Conservation (phyloP, 2,888 invertebrate genomes). For the Drosophila neotestacea region DNA sequence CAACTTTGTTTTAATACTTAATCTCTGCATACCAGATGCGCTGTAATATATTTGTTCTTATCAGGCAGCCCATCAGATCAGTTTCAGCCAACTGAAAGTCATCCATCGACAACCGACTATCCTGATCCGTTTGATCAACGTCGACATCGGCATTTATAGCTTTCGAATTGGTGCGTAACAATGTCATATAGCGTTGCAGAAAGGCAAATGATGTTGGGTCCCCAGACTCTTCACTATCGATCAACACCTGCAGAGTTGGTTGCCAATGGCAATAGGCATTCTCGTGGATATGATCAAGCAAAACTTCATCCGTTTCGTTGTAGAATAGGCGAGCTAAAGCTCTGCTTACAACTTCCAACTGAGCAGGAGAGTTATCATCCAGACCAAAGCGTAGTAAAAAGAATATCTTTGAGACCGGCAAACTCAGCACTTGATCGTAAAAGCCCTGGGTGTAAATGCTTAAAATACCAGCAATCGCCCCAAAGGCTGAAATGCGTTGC, state of each 20-base stretch:
- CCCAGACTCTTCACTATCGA: slow-evolving; percentile 54
- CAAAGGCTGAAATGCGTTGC: slow-evolving; percentile 93
- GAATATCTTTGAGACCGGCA: slow-evolving; percentile 91
- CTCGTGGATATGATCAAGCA: slow-evolving; percentile 89
- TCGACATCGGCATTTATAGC: slow-evolving; percentile 79
- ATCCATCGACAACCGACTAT: slow-evolving; percentile 89
- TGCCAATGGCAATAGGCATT: slow-evolving; percentile 88
- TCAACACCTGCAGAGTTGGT: slow-evolving; percentile 86
- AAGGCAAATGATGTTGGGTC: slow-evolving; percentile 86
- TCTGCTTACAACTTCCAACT: slow-evolving; percentile 91
- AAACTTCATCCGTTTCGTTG: slow-evolving; percentile 91
- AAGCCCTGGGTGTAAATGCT: slow-evolving; percentile 90
- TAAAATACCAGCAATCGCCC: slow-evolving; percentile 92
- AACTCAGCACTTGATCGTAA: slow-evolving; percentile 90
- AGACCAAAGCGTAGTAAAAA: slow-evolving; percentile 93
- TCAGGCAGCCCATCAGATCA: slow-evolving; percentile 91
- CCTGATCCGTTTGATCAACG: slow-evolving; percentile 80
- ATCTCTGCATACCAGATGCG: slow-evolving; percentile 87
- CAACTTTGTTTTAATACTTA: background rate
- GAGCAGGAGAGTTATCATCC: slow-evolving; percentile 92
- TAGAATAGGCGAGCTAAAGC: slow-evolving; percentile 91
- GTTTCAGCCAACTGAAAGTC: slow-evolving; percentile 94
- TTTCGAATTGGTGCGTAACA: slow-evolving; percentile 68
- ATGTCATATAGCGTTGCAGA: slow-evolving; percentile 86
- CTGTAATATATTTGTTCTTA: slow-evolving; percentile 91